Evolutionary conservation across 2,797 vertebrate genomes (phyloP).

Genomic region (Taenioides sp.): DNA sequence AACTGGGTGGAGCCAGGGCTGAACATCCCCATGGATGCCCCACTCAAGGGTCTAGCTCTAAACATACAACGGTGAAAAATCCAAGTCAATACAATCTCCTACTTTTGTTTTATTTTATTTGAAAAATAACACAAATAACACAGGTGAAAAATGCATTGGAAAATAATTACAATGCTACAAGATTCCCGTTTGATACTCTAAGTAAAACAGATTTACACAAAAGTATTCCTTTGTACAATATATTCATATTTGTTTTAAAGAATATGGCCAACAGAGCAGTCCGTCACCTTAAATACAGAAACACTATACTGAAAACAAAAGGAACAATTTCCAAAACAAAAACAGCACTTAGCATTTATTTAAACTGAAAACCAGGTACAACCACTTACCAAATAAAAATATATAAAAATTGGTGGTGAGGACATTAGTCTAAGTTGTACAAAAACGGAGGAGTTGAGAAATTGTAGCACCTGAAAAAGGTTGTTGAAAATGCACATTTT

Average conservation of each 20-base stretch:
- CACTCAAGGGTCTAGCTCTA: background rate
- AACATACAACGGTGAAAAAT: background rate
- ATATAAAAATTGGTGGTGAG: conserved; percentile 60
- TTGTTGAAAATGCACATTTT: conserved; percentile 65
- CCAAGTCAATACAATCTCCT: background rate
- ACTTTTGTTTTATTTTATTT: conserved; percentile 69
- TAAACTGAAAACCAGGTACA: conserved; percentile 50
- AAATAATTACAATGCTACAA: conserved; percentile 86
- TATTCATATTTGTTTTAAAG: conserved; percentile 75
- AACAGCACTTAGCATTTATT: conserved; percentile 59
- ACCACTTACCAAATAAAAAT: conserved; percentile 41
- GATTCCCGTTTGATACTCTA: conserved; percentile 70
- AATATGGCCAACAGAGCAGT: conserved; percentile 63
- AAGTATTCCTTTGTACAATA: conserved; percentile 80
- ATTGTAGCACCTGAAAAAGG: conserved; percentile 80
- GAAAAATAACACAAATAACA: conserved; percentile 79
- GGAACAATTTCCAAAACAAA: conserved; percentile 28
- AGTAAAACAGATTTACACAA: conserved; percentile 81
- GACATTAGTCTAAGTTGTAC: conserved; percentile 69
- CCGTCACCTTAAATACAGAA: conserved; percentile 58
- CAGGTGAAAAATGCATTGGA: conserved; percentile 74
- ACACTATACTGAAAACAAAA: conserved; percentile 59
- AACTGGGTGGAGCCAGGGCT: conserved; percentile 51
- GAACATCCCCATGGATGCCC: background rate
- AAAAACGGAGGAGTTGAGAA: conserved; percentile 68